Percentiles rank a stretch among this genome's conserved stretches.
Evolutionary conservation across 2,797 vertebrate species (phyloP).

Genomic region (Ceryle rudis): DNA sequence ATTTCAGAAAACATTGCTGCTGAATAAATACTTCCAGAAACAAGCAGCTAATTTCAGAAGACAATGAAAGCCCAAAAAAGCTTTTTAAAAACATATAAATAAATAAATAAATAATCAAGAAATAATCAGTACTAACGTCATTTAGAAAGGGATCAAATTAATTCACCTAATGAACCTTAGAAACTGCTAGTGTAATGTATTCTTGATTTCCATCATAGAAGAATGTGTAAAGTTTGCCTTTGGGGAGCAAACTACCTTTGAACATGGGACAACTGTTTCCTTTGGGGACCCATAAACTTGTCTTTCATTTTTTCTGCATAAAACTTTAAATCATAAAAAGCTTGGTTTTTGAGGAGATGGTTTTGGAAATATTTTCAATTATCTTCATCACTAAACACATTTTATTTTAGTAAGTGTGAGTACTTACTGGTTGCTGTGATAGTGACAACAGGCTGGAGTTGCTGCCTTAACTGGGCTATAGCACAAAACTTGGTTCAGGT

Average conservation of each 20-base stretch:
- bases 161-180: slow-evolving; percentile 24
- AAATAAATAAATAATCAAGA: neutral
- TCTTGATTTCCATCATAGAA: slow-evolving; percentile 15
- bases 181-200: neutral
- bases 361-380: neutral
- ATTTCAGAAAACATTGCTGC: neutral
- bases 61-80: neutral
- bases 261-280: neutral
- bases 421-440: neutral
- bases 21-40: slow-evolving; percentile 1
- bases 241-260: neutral
- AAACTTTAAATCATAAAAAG: neutral
- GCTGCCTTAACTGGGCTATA: neutral
- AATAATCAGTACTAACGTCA: neutral
- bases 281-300: neutral
- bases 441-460: neutral
- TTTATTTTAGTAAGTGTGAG: neutral
- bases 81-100: neutral
- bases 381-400: neutral
- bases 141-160: slow-evolving; percentile 27
- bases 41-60: neutral
- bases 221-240: neutral
- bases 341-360: rapidly evolving
- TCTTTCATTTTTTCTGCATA: neutral
- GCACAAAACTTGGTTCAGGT: neutral